These are phyloP conservation scores for Sarcophaga carnaria DNA, from an alignment of 2,888 invertebrate species.

Conservation along the genomic window DNA sequence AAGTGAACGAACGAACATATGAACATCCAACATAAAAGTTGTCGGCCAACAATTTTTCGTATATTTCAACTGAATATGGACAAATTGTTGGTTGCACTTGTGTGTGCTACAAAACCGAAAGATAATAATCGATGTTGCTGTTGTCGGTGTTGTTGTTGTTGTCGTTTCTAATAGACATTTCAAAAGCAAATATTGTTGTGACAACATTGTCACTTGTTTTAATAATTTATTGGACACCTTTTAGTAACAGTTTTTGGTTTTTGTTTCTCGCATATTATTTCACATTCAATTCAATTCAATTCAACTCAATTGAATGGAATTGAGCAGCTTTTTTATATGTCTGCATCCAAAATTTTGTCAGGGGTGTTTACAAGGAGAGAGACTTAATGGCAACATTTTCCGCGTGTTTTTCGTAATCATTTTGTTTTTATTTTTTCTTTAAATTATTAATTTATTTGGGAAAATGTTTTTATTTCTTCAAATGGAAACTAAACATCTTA, in stretches of 20 bases:
- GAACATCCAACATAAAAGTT: conserved; percentile 8
- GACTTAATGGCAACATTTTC: conserved; percentile 41
- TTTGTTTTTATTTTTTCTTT: background rate
- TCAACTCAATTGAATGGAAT: background rate
- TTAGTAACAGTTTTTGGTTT: conserved; percentile 9
- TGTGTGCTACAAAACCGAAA: background rate
- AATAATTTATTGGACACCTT: conserved; percentile 65
- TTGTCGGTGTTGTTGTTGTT: background rate
- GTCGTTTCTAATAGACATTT: conserved; percentile 49
- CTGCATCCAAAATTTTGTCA: conserved; percentile 5
- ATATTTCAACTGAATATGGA: conserved; percentile 20
- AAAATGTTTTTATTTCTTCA: too few relatives aligned
- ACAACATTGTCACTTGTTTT: conserved; percentile 63
- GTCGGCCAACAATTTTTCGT: conserved; percentile 20
- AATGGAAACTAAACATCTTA: too few relatives aligned
- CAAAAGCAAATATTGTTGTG: conserved; percentile 61
- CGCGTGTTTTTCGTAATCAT: too few relatives aligned
- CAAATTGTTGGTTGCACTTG: background rate
- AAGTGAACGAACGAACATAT: conserved; percentile 2
- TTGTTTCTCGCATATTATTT: background rate
- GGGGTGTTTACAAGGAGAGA: conserved; percentile 18
- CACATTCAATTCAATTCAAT: background rate
- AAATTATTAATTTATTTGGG: background rate
- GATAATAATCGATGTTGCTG: conserved; percentile 12
- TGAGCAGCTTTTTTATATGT: conserved; percentile 3